Conservation (phyloP, 1,140 invertebrate species). For the Anagrus nilaparvatae region DNA sequence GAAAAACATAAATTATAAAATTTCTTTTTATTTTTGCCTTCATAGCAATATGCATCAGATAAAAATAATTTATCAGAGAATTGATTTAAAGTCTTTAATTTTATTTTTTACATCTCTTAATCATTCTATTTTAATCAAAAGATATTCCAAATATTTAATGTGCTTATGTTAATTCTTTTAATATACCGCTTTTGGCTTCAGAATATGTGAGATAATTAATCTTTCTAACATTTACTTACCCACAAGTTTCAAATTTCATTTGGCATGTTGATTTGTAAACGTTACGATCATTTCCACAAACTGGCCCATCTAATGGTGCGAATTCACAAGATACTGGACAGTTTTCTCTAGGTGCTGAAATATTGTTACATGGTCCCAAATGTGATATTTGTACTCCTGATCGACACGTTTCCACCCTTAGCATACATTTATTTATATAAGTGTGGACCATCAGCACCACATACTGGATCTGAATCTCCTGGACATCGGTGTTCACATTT, state of each 20-base stretch:
- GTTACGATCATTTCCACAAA: slow-evolving; percentile 86
- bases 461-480: slow-evolving; percentile 76
- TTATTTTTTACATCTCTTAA: too few relatives aligned
- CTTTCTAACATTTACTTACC: too few relatives aligned
- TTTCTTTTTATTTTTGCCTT: too few relatives aligned
- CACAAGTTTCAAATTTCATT: slow-evolving; percentile 82
- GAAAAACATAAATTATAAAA: too few relatives aligned
- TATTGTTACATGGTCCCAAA: slow-evolving; percentile 77
- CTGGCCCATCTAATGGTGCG: slow-evolving; percentile 73
- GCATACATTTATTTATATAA: slow-evolving; percentile 83
- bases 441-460: slow-evolving; percentile 82
- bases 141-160: too few relatives aligned
- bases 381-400: slow-evolving; percentile 63
- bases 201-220: too few relatives aligned
- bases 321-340: slow-evolving; percentile 77
- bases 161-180: too few relatives aligned
- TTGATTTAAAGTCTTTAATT: too few relatives aligned
- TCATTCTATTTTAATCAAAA: too few relatives aligned
- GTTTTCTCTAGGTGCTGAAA: slow-evolving; percentile 75
- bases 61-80: too few relatives aligned
- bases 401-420: slow-evolving; percentile 75
- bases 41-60: too few relatives aligned
- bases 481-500: slow-evolving; percentile 68
- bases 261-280: slow-evolving; percentile 90
- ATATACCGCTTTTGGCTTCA: too few relatives aligned